These are phyloP conservation scores for Pseudopleuronectes americanus DNA, from an alignment of 2,797 vertebrate species.

Conservation along the genomic window DNA sequence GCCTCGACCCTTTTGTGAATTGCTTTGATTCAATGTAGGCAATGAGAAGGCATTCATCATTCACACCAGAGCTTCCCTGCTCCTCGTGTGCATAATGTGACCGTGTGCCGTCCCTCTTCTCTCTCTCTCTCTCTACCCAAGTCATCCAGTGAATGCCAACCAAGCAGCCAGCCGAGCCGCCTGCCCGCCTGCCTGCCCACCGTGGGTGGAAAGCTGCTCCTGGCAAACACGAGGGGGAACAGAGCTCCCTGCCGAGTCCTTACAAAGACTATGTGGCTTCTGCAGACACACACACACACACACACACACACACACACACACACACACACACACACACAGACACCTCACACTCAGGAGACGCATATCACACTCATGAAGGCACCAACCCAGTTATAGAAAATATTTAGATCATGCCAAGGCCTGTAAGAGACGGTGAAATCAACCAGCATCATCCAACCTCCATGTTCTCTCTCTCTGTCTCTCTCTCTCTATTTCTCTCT, in stretches of 20 bases:
- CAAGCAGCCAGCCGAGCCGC: constrained; percentile 59
- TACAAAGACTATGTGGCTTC: constrained; percentile 77
- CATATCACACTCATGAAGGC: constrained; percentile 43
- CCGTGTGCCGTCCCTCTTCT: constrained; percentile 64
- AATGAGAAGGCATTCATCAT: too few species aligned
- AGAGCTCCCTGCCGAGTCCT: constrained; percentile 78
- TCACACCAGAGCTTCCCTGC: constrained; percentile 44
- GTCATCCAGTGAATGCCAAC: constrained; percentile 76
- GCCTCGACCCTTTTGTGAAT: too few species aligned
- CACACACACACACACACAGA: constrained; percentile 15
- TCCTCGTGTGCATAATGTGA: constrained; percentile 66
- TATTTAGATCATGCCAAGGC: constrained; percentile 67
- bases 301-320: constrained; percentile 35
- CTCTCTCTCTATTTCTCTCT: constrained; percentile 47
- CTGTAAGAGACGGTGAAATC: constrained; percentile 62
- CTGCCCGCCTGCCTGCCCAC: constrained; percentile 63
- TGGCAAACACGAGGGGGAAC: constrained; percentile 79
- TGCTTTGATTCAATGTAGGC: too few species aligned
- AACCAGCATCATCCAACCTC: constrained; percentile 58
- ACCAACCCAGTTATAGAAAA: constrained; percentile 74
- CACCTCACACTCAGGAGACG: constrained; percentile 34
- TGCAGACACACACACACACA: constrained; percentile 49
- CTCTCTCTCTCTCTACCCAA: constrained; percentile 56
- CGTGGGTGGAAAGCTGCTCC: constrained; percentile 84
- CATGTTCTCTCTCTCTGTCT: constrained; percentile 58